Conservation (phyloP, 2,888 invertebrate species). For the Arrhopalites spinosus region DNA sequence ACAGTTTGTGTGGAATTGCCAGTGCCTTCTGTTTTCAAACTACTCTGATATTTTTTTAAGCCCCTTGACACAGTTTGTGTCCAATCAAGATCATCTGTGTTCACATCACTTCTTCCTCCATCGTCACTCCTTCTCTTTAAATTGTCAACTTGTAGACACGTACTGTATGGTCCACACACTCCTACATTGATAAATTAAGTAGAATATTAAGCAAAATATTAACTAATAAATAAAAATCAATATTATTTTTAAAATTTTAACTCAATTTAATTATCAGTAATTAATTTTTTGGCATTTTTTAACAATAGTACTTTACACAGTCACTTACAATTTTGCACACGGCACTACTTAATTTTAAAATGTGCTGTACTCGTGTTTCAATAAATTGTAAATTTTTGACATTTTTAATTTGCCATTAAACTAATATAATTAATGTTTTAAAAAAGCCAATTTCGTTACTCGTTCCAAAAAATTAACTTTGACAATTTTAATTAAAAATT, state of each 20-base stretch:
- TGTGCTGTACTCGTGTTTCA: too few relatives aligned
- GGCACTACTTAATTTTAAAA: too few relatives aligned
- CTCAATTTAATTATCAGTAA: too few relatives aligned
- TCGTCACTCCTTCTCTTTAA: conserved; percentile 54
- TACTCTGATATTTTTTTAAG: conserved; percentile 48
- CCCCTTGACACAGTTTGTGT: conserved; percentile 45
- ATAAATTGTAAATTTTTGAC: too few relatives aligned
- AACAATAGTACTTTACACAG: not conserved
- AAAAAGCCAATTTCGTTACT: too few relatives aligned
- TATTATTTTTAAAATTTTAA: too few relatives aligned
- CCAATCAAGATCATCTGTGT: conserved; percentile 40
- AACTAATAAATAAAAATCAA: too few relatives aligned
- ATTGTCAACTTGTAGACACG: conserved; percentile 56
- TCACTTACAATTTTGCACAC: too few relatives aligned
- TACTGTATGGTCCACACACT: conserved; percentile 55
- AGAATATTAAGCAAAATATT: not conserved
- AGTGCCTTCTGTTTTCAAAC: conserved; percentile 11
- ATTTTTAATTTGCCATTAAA: too few relatives aligned
- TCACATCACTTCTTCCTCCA: conserved; percentile 20
- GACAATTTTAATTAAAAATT: not conserved
- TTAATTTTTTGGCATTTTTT: too few relatives aligned
- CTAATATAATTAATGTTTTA: too few relatives aligned
- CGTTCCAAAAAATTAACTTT: not conserved
- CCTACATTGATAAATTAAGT: conserved; percentile 39
- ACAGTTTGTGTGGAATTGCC: conserved; percentile 49